Evolutionary conservation across 1,140 invertebrate species (phyloP), one percentile per base, ranked within the genome.

Genomic region (Sitodiplosis mosellana): DNA sequence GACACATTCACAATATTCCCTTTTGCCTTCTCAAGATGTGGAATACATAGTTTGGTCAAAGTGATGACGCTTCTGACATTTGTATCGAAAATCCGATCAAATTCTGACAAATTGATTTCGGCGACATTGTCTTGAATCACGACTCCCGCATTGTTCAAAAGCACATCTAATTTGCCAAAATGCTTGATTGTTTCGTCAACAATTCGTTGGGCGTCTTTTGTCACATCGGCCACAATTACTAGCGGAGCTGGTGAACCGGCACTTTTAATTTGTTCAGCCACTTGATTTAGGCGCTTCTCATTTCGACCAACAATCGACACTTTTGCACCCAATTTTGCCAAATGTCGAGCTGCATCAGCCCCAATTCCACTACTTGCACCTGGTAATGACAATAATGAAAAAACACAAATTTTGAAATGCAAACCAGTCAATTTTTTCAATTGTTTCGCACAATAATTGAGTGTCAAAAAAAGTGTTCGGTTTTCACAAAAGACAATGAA

Each of bases 321-420:
- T 17, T 61, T 73, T 1, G 83, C 87, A 3, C 83, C 85, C n/a
- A 80, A 61, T 47, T 78, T 73, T 11, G 87, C 77, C 50, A 94
- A 75, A 48, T 80, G 68, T 36, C 84, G 61, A 1, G 87, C 87
- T 17, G 83, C 83, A 2, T 78, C 81, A 34, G 80, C 78, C 33
- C 88, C 88, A 51, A 93, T 90, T 4, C 89, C 89, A 14, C 85
- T 88, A 61, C 84, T 88, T 0, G 85, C 87, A 44, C 87, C 87
- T 6, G 80, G 82, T 27, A n/a, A n/a, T n/a, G n/a, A n/a, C n/a
- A n/a, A n/a, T n/a, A n/a, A n/a, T n/a, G n/a, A n/a, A n/a, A n/a
- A n/a, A n/a, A n/a, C n/a, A n/a, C n/a, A n/a, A n/a, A n/a, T n/a
- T n/a, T n/a, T n/a, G n/a, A n/a, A n/a, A n/a, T n/a, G n/a, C n/a